These are phyloP conservation scores for Drosophila falleni DNA, from an alignment of 2,888 invertebrate species.

Conservation along the genomic window DNA sequence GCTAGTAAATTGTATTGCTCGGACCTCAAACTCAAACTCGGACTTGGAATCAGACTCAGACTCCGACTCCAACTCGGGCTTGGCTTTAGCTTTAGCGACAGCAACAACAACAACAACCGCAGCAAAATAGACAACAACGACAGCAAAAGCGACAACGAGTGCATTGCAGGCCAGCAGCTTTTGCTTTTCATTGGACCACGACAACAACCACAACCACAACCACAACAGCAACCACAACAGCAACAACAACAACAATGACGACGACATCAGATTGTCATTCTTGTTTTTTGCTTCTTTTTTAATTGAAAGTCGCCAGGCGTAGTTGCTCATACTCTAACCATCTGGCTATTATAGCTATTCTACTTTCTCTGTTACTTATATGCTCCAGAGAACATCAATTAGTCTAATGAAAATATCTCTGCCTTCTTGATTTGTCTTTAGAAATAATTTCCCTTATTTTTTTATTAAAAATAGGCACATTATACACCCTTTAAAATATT, in stretches of 20 bases:
- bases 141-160: slow-evolving; percentile 28
- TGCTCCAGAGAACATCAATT: background rate
- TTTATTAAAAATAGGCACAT: no score
- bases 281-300: slow-evolving; percentile 80
- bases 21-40: slow-evolving; percentile 64
- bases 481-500: no score
- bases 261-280: slow-evolving; percentile 81
- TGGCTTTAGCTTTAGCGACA: slow-evolving; percentile 40
- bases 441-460: no score
- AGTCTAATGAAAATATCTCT: background rate
- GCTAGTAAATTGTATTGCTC: slow-evolving; percentile 80
- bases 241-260: slow-evolving; percentile 45
- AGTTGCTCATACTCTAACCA: slow-evolving; percentile 66
- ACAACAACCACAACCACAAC: slow-evolving; percentile 44
- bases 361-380: background rate
- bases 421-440: background rate
- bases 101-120: slow-evolving; percentile 16
- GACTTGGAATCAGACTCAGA: slow-evolving; percentile 48
- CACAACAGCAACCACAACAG: slow-evolving; percentile 36
- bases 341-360: background rate
- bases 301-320: slow-evolving; percentile 79
- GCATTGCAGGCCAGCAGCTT: slow-evolving; percentile 77
- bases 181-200: slow-evolving; percentile 77
- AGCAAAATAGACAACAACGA: slow-evolving; percentile 7
- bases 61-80: slow-evolving; percentile 48